Evolutionary conservation across 1,140 invertebrate species (phyloP).

Genomic region (Meloidogyne exigua): DNA sequence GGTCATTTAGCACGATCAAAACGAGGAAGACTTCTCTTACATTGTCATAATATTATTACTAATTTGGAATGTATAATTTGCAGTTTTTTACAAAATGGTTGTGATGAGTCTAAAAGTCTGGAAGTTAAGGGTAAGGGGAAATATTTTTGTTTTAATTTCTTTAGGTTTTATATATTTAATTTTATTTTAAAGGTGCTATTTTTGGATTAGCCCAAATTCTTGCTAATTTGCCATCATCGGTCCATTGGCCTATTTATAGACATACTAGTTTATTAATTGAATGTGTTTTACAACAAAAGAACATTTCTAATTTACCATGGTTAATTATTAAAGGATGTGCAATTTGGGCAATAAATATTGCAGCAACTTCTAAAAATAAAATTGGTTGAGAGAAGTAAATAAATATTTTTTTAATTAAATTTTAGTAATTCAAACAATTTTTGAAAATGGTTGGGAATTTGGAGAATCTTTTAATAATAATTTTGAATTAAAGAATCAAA

Average conservation of each 20-base stretch:
- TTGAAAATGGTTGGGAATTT: background rate
- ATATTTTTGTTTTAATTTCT: background rate
- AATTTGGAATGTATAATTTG: background rate
- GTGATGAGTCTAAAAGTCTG: background rate
- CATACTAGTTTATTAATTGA: background rate
- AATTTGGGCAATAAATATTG: conserved; percentile 28
- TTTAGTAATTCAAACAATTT: background rate
- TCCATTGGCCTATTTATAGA: background rate
- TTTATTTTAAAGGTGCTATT: conserved; percentile 6
- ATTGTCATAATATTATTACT: background rate
- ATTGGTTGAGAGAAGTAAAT: background rate
- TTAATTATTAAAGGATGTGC: conserved; percentile 15
- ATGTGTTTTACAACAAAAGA: conserved; percentile 10
- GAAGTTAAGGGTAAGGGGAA: background rate
- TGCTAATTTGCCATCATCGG: conserved; percentile 1
- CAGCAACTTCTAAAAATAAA: background rate
- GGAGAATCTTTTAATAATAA: conserved; percentile 2
- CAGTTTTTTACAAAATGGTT: conserved; percentile 1
- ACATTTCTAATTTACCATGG: background rate
- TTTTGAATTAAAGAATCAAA: background rate
- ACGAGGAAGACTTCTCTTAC: background rate
- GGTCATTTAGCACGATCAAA: conserved; percentile 17
- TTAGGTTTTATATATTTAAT: background rate
- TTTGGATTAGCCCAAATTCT: conserved; percentile 16
- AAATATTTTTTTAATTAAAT: background rate